A percentile compares a stretch with the other conserved stretches of the same genome.
These are phyloP conservation scores for Buphagus erythrorhynchus DNA, from an alignment of 2,797 vertebrate genomes.

Conservation along the genomic window DNA sequence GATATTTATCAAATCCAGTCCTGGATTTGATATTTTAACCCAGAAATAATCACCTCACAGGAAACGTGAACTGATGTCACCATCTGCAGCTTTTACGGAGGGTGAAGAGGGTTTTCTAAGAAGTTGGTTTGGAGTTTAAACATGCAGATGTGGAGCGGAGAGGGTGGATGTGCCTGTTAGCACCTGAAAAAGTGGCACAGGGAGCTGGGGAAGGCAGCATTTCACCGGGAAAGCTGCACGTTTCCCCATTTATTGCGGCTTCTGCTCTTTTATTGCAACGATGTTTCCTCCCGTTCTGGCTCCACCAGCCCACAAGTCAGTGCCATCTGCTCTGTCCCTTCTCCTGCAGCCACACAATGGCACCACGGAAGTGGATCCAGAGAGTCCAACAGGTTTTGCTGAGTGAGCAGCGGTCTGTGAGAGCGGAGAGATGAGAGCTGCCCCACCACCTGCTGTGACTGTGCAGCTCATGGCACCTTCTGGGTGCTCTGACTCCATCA, in stretches of 20 bases:
- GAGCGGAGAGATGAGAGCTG: background rate
- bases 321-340: background rate
- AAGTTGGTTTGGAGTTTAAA: background rate
- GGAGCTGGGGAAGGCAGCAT: fast-evolving
- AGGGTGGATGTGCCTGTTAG: background rate
- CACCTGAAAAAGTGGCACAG: fast-evolving
- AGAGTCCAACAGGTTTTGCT: background rate
- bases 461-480: fast-evolving
- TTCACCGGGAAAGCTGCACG: fast-evolving
- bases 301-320: background rate
- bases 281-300: fast-evolving
- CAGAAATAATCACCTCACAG: background rate
- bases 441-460: fast-evolving
- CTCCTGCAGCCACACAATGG: background rate
- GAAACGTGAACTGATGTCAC: background rate
- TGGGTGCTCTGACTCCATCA: background rate
- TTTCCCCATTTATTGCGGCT: background rate
- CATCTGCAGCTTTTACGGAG: background rate
- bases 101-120: background rate
- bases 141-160: fast-evolving
- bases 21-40: background rate
- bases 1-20: too few species aligned
- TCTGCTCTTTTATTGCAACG: fast-evolving
- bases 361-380: background rate
- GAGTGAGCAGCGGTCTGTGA: background rate